phyloP scores from a whole-genome alignment of 2,888 invertebrate species.

The Acleris cristana region DNA sequence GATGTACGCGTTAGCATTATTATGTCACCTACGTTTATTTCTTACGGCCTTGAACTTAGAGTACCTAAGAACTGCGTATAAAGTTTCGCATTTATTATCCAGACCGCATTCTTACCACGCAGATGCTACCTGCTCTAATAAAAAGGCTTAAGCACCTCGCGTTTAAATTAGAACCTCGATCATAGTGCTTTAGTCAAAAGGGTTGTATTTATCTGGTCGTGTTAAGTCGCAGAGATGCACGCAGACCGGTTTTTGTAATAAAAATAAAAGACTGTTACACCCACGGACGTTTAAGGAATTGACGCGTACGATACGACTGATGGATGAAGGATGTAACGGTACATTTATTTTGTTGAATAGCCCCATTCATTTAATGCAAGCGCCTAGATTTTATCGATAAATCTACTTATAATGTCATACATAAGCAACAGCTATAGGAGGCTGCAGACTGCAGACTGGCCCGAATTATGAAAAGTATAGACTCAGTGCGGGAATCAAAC shows the following conservation, averaged over 20 bases:
- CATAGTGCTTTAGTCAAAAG: not conserved
- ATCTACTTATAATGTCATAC: too few species aligned
- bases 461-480: too few species aligned
- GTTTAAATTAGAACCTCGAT: not conserved
- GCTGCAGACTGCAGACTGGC: too few species aligned
- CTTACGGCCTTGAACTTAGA: slow-evolving; percentile 55
- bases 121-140: slow-evolving; percentile 1
- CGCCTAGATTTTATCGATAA: too few species aligned
- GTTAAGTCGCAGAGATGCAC: slow-evolving; percentile 11
- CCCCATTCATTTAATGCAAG: too few species aligned
- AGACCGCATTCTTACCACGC: slow-evolving; percentile 42
- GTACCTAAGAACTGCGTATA: slow-evolving; percentile 48
- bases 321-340: slow-evolving; percentile 4
- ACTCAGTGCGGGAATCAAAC: too few species aligned
- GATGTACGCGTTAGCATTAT: slow-evolving; percentile 12
- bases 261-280: slow-evolving; percentile 29
- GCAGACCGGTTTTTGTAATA: slow-evolving; percentile 27
- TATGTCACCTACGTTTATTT: slow-evolving; percentile 24
- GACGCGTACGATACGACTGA: too few species aligned
- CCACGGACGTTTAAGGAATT: slow-evolving; percentile 16
- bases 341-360: not conserved
- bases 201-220: not conserved
- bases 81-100: slow-evolving; percentile 47
- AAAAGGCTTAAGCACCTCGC: not conserved
- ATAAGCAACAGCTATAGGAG: too few species aligned